Base-by-base conservation (phyloP, 2,113 vertebrate species). In the Nicator chloris region DNA sequence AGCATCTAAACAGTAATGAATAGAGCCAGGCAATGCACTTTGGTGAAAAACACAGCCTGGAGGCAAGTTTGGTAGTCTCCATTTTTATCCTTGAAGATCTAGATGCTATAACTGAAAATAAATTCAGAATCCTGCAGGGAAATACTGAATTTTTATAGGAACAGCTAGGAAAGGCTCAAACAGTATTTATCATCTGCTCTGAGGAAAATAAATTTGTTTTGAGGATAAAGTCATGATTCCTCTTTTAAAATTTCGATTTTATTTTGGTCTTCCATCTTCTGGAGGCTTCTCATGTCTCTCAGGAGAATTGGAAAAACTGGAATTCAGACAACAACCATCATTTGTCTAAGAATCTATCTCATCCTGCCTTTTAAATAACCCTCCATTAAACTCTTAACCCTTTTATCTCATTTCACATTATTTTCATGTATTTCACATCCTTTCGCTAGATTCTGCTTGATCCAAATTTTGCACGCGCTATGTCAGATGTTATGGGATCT, bases 181-280 rank as follows among this genome's bases (percentile, higher is more conserved):
- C 18, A 45, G 40, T 37, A 61, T 88, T 90, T 54, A 39, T 45
- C 60, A 78, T 50, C 56, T 70, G 22, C 50, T 83, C 45, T 33
- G 91, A 45, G n/a, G 59, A 49, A 90, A 92, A 69, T 51, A 93
- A 83, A 83, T 66, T 39, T 93, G 35, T 61, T 91, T 86, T 49
- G 42, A 66, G 45, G 17, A 42, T n/a, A 65, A 22, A 88, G 49
- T 44, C 42, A 57, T 27, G 26, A 54, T 54, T 90, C n/a, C 6
- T 69, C 31, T 83, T 56, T 26, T 60, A 44, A 77, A 92, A 86
- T 31, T 65, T 88, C 35, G 8, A 60, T 82, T 95, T 92, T 59
- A 66, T 86, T 94, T 95, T 70, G 35, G 6, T 69, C 56, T 94
- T 91, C 37, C 15, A 33, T 83, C n/a, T 95, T 81, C 60, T 81